Evolutionary conservation across 2,113 vertebrate genomes (phyloP), one percentile per base, ranked within the genome.

Genomic region (Nerophis lumbriciformis): DNA sequence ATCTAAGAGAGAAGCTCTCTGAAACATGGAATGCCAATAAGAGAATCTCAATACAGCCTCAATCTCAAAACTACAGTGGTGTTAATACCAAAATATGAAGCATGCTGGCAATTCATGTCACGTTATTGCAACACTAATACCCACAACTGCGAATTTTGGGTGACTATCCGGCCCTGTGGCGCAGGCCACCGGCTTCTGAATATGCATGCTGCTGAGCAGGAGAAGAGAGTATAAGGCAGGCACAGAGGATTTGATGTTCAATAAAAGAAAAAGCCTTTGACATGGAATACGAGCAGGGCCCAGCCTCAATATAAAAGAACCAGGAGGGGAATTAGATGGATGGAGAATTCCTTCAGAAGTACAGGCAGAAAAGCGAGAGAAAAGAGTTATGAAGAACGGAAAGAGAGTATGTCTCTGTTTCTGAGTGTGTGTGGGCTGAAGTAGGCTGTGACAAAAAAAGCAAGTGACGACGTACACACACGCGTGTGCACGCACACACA

Each of bases 201-300:
- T 88, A 89, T 91, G 88, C 83, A 88, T 88, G 77, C 72, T 62
- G 68, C 68, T 53, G 70, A 76, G 83, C 57, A 37, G 80, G 68
- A 75, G 65, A 75, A 83, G 75, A 83, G 76, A 83, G 77, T 69
- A 59, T 75, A 82, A 81, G 82, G 74, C 73, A 87, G 87, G 86
- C 84, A 81, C 87, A 81, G 82, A 88, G 89, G 88, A 89, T 90
- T 90, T 90, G 88, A 89, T 90, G 88, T 91, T 87, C 90, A 90
- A 90, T 90, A 89, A 89, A 88, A 88, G 71, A 88, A 75, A 85
- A 87, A 88, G 82, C 88, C 87, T 89, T 89, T 89, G 88, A 90
- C 89, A 89, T 88, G 83, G 84, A 88, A 87, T 87, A 84, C 76
- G 87, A 89, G 86, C 78, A 66, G 76, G 83, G 87, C 82, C 87